A percentile compares a stretch with the other conserved stretches of the same genome.
phyloP scores from a whole-genome alignment of 1,140 invertebrate genomes.

The Drosophila guanche region DNA sequence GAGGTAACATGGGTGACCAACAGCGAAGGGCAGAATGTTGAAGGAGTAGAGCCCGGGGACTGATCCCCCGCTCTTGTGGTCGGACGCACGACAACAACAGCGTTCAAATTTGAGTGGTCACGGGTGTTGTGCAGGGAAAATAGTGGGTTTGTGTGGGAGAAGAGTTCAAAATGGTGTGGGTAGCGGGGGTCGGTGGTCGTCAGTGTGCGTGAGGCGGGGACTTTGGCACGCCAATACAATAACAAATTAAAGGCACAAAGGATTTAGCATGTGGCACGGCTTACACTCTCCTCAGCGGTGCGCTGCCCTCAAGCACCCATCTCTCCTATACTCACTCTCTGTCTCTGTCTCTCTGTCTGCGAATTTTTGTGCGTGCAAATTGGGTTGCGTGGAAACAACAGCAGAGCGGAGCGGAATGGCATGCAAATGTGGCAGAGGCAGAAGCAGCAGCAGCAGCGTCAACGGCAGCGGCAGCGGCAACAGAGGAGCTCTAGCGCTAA shows the following conservation, averaged over 20 bases:
- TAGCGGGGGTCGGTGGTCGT: background rate
- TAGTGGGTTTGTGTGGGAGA: too few species aligned
- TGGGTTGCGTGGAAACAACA: constrained; percentile 17
- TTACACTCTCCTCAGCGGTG: constrained; percentile 56
- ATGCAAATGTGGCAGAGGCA: constrained; percentile 18
- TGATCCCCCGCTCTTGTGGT: constrained; percentile 50
- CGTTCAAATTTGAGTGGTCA: constrained; percentile 60
- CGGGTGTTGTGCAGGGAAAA: background rate
- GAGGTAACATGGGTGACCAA: constrained; percentile 5
- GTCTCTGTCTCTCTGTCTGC: background rate
- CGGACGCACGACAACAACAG: constrained; percentile 71
- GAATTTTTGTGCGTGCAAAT: constrained; percentile 67
- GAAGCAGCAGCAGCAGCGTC: background rate
- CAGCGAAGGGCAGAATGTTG: constrained; percentile 6
- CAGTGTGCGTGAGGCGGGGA: constrained; percentile 10
- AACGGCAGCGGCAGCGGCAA: background rate
- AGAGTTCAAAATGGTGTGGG: background rate
- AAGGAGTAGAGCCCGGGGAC: constrained; percentile 9
- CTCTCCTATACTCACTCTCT: background rate
- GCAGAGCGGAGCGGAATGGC: background rate
- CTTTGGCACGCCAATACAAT: constrained; percentile 76
- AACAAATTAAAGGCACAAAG: constrained; percentile 80
- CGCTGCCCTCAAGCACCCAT: background rate
- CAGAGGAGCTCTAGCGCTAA: constrained; percentile 37
- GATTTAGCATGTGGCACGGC: constrained; percentile 72